Conservation (phyloP, 2,113 vertebrate genomes). For the Oenanthe melanoleuca region DNA sequence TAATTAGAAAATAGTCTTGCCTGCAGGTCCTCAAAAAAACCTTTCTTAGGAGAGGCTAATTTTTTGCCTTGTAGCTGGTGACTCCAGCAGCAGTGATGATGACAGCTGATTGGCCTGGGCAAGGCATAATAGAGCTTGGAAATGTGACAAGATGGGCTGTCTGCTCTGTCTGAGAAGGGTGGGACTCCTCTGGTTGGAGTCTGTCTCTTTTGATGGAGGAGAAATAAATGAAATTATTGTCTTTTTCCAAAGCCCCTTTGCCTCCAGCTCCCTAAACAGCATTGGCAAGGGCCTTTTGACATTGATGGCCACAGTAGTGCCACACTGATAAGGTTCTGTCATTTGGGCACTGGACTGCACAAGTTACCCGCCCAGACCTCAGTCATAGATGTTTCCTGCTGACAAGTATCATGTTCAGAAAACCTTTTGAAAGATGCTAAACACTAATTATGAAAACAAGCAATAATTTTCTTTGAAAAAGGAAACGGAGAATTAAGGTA, state of each 20-base stretch:
- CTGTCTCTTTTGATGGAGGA: not conserved
- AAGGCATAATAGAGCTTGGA: not conserved
- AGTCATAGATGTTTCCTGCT: not conserved
- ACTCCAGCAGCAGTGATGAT: not conserved
- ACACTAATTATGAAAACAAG: not conserved
- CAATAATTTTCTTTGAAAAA: not conserved
- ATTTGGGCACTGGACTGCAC: not conserved
- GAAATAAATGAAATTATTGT: not conserved
- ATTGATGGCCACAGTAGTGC: not conserved
- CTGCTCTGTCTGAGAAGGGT: not conserved
- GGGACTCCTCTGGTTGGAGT: not conserved
- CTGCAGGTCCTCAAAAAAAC: not conserved
- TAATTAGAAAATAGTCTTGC: not conserved
- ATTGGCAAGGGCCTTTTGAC: not conserved
- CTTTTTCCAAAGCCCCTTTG: not conserved
- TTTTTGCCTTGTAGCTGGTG: not conserved
- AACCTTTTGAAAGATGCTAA: not conserved
- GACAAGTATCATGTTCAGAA: not conserved
- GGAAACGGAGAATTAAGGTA: not conserved
- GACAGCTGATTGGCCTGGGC: not conserved
- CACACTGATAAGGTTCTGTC: not conserved
- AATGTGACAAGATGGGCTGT: accelerated
- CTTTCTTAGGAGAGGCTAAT: not conserved
- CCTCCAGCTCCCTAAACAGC: not conserved
- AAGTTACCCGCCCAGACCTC: not conserved